Evolutionary conservation across 2,888 invertebrate genomes (phyloP), one percentile per base, ranked within the genome.

Genomic region (Ochropacha duplaris): DNA sequence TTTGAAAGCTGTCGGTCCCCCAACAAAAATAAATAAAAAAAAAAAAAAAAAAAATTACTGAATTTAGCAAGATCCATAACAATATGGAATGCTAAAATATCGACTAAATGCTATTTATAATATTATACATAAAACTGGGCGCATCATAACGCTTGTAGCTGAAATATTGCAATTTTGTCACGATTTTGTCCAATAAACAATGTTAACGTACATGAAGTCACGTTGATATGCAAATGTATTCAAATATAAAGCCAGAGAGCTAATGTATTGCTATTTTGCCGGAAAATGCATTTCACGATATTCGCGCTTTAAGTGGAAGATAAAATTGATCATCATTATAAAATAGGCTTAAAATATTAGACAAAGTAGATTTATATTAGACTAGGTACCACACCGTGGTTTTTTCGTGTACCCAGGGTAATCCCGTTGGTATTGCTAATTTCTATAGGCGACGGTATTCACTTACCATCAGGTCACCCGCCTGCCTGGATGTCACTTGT

Each of bases 141-240:
- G 19, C 44, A 44, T 44, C 19, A 19, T 19, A 44, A 19, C 19
- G n/a, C 36, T 44, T 44, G 19, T 44, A 16, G n/a, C 39, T 44
- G 9, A 52, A 52, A 52, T 52, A 52, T 52, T 52, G 52, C 52
- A 52, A 52, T 52, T 52, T 52, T 52, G 34, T 52, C 52, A 52
- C 52, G 52, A 61, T 63, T 61, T 62, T 58, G 64, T 54, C 56
- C 58, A 60, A 49, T 61, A 62, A 62, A 67, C 68, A 66, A 57
- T 61, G 58, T 67, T 55, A 62, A 58, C 60, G 57, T 59, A 64
- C 64, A 67, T 60, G 59, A 56, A 54, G 57, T 39, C 54, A 57
- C 58, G 64, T 63, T 64, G 58, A 59, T 69, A 75, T 74, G 76
- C 72, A 74, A 76, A 76, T 75, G 60, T 65, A 70, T 70, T 68